phyloP scores from a whole-genome alignment of 2,888 invertebrate genomes.

The Andrena hattorfiana region DNA sequence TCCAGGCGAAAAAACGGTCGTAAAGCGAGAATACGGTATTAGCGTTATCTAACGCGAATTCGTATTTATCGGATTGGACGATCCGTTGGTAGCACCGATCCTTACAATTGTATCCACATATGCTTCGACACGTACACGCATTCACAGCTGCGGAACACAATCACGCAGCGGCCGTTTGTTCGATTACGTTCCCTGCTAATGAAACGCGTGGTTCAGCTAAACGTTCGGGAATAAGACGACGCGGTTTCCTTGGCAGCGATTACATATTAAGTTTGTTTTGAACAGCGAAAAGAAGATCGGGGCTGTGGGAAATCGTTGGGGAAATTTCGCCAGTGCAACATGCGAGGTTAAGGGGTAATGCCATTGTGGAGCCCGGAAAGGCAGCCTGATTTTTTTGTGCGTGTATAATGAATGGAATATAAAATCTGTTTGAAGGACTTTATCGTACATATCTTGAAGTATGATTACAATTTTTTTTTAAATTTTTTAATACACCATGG shows the following conservation, averaged over 20 bases:
- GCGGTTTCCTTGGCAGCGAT: not conserved
- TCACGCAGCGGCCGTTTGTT: no score
- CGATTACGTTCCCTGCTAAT: not conserved
- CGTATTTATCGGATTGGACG: conserved; percentile 28
- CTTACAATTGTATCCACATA: not conserved
- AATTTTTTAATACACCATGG: no score
- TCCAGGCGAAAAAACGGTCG: conserved; percentile 10
- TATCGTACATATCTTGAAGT: no score
- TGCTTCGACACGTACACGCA: not conserved
- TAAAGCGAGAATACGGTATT: conserved; percentile 23
- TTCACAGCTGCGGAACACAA: not conserved
- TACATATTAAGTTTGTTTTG: conserved; percentile 12
- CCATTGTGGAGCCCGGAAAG: no score
- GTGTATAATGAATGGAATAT: no score
- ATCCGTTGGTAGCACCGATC: conserved; percentile 15
- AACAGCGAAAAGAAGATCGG: not conserved
- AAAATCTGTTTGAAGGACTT: no score
- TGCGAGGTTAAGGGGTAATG: not conserved
- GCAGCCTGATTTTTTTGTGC: no score
- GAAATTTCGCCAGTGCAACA: not conserved
- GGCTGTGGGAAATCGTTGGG: not conserved
- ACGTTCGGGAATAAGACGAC: not conserved
- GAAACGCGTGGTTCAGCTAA: not conserved
- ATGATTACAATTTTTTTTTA: no score
- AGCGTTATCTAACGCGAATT: conserved; percentile 53